phyloP scores from a whole-genome alignment of 1,140 invertebrate genomes.

The Zaprionus camerounensis region DNA sequence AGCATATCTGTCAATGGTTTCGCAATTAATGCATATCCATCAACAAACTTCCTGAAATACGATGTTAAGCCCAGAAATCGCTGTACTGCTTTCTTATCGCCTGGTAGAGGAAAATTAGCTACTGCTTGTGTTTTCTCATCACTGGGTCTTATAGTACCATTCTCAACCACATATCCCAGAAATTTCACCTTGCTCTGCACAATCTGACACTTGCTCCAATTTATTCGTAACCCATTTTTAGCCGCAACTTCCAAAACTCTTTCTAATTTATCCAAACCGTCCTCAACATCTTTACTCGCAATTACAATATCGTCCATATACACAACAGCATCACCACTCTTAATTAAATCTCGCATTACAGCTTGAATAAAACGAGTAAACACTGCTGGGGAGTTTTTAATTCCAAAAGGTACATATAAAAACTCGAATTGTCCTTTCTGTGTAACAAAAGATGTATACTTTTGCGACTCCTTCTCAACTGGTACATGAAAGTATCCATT shows the following conservation, averaged over 20 bases:
- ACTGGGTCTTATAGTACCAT: background rate
- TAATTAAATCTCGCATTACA: slow-evolving; percentile 23
- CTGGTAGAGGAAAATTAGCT: slow-evolving; percentile 15
- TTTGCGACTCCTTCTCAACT: slow-evolving; percentile 60
- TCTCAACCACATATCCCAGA: slow-evolving; percentile 12
- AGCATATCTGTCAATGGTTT: slow-evolving; percentile 18
- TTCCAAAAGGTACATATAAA: slow-evolving; percentile 32
- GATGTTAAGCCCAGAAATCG: slow-evolving; percentile 19
- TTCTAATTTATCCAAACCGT: slow-evolving; percentile 18
- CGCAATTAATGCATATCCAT: slow-evolving; percentile 2
- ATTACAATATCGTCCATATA: slow-evolving; percentile 18
- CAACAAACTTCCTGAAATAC: slow-evolving; percentile 18
- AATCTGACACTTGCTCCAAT: slow-evolving; percentile 32
- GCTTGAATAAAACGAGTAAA: slow-evolving; percentile 73
- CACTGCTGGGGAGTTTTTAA: slow-evolving; percentile 43
- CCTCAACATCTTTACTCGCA: slow-evolving; percentile 25
- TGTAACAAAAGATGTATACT: slow-evolving; percentile 68
- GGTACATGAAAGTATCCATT: slow-evolving; percentile 82
- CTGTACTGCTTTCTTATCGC: slow-evolving; percentile 24
- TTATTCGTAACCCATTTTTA: background rate
- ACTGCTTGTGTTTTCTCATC: background rate
- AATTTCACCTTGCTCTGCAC: slow-evolving; percentile 15
- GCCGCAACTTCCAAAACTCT: background rate
- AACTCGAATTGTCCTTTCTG: slow-evolving; percentile 32
- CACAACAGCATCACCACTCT: slow-evolving; percentile 9